Evolutionary conservation across 2,888 invertebrate species (phyloP), one percentile per base, ranked within the genome.

Genomic region (Drosophila testacea): DNA sequence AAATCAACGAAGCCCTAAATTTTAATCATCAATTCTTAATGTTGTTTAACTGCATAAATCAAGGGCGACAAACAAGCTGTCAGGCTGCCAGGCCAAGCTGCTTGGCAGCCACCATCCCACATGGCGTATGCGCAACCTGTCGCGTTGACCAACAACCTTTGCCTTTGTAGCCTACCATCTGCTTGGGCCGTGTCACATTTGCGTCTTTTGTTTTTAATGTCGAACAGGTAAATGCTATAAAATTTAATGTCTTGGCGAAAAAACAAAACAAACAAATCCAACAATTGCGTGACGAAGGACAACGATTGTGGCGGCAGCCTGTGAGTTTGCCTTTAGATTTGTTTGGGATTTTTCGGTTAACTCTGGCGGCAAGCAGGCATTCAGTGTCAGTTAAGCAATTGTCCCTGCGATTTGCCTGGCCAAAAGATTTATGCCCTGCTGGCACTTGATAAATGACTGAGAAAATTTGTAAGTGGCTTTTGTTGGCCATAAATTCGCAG

Each of bases 201-300:
- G 76, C 67, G 81, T 76, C 88, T 73, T 82, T 88, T 88, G 83
- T 83, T 83, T 85, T 82, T 68, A 85, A 74, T 64, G 83, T 70
- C 82, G 55, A 64, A 74, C 79, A 76, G 82, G 69, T 76, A 66
- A 83, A 73, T 66, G 84, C 88, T 79, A 87, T 83, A 81, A 87
- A 87, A 78, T 87, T 76, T 83, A 88, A 86, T 83, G 81, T 68
- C 69, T 42, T 71, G 65, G 47, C 65, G 30, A 28, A 64, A 47
- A 28, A 32, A 30, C 13, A 22, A 30, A 13, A 34, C 36, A 56
- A 48, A 28, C 32, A 44, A 42, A 41, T 13, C 52, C 46, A 46
- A 67, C 67, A 82, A 71, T 85, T 75, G 80, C 69, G 80, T 73
- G 80, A 63, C 73, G 41, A 57, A 71, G 69, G 62, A 74, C 81